Base-by-base conservation (phyloP, 2,113 vertebrate genomes). In the Notiomystis cincta region DNA sequence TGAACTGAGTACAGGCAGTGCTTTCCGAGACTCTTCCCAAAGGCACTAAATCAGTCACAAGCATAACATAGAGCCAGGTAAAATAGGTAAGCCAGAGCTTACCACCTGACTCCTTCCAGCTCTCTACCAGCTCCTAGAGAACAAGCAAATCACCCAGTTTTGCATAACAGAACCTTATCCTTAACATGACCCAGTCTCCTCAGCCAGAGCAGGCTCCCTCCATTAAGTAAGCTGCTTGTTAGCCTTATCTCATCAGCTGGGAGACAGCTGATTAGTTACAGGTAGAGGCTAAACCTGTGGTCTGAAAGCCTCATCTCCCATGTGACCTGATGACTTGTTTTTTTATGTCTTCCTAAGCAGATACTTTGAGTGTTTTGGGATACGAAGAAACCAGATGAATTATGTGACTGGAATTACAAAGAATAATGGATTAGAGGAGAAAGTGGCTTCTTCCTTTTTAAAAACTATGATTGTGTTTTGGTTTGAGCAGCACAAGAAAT, bases 221-320 rank as follows among this genome's bases (percentile, higher is more conserved):
- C 64, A 64, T 61, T 78, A 90, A 90, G 67, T 95, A 96, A 97
- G 90, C 95, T 96, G 88, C 93, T 97, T 96, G 93, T 96, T 96
- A 94, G 93, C 72, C 72, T 96, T 96, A 94, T 96, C 95, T 93
- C 54, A 93, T 93, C 90, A 95, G 76, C 48, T 81, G 67, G 67
- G 51, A 92, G 64, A 77, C 88, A 95, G 90, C 71, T 96, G 92
- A 90, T 90, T 85, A 94, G 31, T 61, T 88, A 83, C 92, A 96
- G 93, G 95, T 94, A 33, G 48, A 80, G 28, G 64, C 71, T 95
- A 88, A 96, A 77, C n/a, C 64, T 31, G 33, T 44, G 78, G 40
- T 48, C 82, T 67, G 72, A 94, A 93, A 90, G 67, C 38, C 33
- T 33, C 45, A 50, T 47, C 78, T 66, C 58, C 66, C 82, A 66